phyloP scores from a whole-genome alignment of 2,113 vertebrate species.

The Lethenteron camtschaticum region DNA sequence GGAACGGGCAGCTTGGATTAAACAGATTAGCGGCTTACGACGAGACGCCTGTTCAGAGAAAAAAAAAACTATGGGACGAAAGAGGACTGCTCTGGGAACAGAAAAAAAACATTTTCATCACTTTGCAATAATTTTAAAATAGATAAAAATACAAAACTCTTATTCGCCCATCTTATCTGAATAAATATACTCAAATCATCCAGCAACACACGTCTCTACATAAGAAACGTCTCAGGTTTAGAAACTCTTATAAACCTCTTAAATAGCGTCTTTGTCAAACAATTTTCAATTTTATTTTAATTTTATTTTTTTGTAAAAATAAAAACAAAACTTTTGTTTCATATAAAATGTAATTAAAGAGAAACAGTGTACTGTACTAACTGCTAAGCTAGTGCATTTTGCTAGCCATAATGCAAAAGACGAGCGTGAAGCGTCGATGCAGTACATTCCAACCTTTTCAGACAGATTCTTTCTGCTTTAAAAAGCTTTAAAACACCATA shows the following conservation, averaged over 20 bases:
- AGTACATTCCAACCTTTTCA: too few relatives aligned
- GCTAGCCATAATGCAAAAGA: background rate
- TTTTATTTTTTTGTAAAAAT: constrained; percentile 91
- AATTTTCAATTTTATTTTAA: constrained; percentile 35
- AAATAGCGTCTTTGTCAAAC: constrained; percentile 66
- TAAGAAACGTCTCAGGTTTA: constrained; percentile 53
- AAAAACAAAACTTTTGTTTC: constrained; percentile 94
- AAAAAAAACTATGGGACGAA: too few relatives aligned
- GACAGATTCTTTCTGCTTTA: too few relatives aligned
- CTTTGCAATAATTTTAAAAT: constrained; percentile 33
- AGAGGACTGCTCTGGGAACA: too few relatives aligned
- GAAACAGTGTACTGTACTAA: constrained; percentile 1
- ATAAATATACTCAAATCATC: constrained; percentile 76
- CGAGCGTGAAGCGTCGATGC: too few relatives aligned
- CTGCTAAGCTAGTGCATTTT: background rate
- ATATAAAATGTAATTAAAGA: constrained; percentile 47
- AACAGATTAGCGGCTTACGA: too few relatives aligned
- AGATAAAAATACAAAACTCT: constrained; percentile 60
- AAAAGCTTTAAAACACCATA: too few relatives aligned
- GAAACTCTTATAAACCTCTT: constrained; percentile 39
- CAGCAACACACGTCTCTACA: constrained; percentile 37
- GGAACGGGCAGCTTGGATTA: too few relatives aligned
- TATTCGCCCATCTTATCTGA: constrained; percentile 37
- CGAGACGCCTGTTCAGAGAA: too few relatives aligned
- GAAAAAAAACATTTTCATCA: too few relatives aligned